These are phyloP conservation scores for Apamea epomidion DNA, from an alignment of 2,888 invertebrate genomes.

Conservation along the genomic window DNA sequence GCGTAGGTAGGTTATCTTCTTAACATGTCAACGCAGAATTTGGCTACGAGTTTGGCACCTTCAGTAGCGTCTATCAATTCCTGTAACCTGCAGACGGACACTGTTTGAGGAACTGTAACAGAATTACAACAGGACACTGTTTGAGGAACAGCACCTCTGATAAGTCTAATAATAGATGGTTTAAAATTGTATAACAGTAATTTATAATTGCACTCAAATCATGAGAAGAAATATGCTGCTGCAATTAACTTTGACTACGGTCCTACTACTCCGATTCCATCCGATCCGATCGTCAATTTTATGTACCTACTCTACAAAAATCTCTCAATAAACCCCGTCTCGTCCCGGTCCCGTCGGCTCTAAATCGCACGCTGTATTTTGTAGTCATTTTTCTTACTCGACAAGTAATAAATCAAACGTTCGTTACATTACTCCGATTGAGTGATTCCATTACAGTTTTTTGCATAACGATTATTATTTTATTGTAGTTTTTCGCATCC, in stretches of 20 bases:
- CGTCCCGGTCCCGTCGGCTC: constrained; percentile 70
- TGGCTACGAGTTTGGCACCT: background rate
- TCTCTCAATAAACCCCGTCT: constrained; percentile 1
- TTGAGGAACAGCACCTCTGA: background rate
- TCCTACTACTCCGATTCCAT: background rate
- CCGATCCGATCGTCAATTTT: background rate
- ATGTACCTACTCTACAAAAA: background rate
- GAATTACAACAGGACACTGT: background rate
- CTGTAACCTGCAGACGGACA: background rate
- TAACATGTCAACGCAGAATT: no score
- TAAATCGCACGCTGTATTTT: constrained; percentile 79
- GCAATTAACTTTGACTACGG: no score
- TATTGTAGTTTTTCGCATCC: constrained; percentile 66
- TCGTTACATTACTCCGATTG: constrained; percentile 88
- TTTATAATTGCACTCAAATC: background rate
- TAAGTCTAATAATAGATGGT: background rate
- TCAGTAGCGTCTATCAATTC: background rate
- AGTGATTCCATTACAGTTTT: constrained; percentile 88
- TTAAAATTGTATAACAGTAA: background rate
- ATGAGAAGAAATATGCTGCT: background rate
- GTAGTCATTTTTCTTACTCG: constrained; percentile 89
- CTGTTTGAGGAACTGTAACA: background rate
- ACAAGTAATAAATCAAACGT: constrained; percentile 87
- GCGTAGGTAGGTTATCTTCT: background rate
- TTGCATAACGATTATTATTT: constrained; percentile 85